A percentile compares a stretch with the other conserved stretches of the same genome.
These are phyloP conservation scores for Eulemur coronatus DNA, from an alignment of 2,797 vertebrate species.

Conservation along the genomic window DNA sequence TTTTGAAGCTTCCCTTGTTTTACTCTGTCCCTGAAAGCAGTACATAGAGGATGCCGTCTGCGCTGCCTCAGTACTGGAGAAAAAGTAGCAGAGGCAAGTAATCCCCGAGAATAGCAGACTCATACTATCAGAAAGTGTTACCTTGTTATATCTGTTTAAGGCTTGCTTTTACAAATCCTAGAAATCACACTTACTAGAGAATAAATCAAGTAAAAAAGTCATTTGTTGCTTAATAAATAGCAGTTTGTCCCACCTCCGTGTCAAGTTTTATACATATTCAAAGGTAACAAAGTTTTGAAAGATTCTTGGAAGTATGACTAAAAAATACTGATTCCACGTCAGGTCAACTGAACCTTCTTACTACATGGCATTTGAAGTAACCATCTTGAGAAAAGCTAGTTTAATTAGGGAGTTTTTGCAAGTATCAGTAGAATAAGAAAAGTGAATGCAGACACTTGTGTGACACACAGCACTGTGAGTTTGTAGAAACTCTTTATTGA, in stretches of 20 bases:
- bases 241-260: not conserved
- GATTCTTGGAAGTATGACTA: not conserved
- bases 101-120: not conserved
- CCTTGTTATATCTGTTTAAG: not conserved
- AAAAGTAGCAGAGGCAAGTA: conserved; percentile 5
- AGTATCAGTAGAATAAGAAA: not conserved
- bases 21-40: conserved; percentile 2
- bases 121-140: conserved; percentile 21
- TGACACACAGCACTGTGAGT: not conserved
- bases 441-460: not conserved
- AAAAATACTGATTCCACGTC: not conserved
- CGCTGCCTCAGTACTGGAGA: not conserved
- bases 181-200: not conserved
- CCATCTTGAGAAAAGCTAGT: not conserved
- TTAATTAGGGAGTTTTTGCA: not conserved
- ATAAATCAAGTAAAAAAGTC: conserved; percentile 14
- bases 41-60: not conserved
- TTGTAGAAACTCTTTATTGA: not conserved
- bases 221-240: conserved; percentile 29
- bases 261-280: not conserved
- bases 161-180: conserved; percentile 7
- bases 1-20: conserved; percentile 37
- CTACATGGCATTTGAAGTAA: not conserved
- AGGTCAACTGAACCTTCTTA: not conserved
- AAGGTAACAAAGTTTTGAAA: conserved; percentile 9